Evolutionary conservation across 2,888 invertebrate genomes (phyloP).

Genomic region (Apoda limacodes): DNA sequence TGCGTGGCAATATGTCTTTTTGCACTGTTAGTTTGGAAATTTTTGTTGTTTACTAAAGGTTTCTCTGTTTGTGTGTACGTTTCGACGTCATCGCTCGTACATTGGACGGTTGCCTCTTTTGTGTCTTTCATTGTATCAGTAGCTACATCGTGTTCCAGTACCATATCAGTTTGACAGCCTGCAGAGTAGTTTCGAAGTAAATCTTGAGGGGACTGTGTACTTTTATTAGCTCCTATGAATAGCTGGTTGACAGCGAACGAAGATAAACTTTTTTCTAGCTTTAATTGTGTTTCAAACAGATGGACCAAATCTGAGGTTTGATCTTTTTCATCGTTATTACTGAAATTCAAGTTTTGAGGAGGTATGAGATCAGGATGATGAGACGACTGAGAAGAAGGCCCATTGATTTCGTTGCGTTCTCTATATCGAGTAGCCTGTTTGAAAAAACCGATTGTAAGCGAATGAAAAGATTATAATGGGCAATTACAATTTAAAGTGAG

Average conservation of each 20-base stretch:
- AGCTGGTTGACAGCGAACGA: conserved; percentile 44
- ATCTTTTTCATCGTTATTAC: conserved; percentile 4
- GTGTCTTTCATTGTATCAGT: conserved; percentile 51
- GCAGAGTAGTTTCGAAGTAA: conserved; percentile 39
- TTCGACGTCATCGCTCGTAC: conserved; percentile 36
- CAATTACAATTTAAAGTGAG: no score
- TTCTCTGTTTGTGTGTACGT: conserved; percentile 52
- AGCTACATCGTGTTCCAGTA: conserved; percentile 47
- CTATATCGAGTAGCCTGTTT: conserved; percentile 65
- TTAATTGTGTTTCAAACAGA: conserved; percentile 50
- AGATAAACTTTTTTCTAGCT: conserved; percentile 48
- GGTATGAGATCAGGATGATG: conserved; percentile 38
- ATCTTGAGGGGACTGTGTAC: conserved; percentile 53
- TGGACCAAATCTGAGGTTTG: conserved; percentile 8
- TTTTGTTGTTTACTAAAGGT: conserved; percentile 47
- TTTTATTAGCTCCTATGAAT: conserved; percentile 47
- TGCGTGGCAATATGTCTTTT: conserved; percentile 34
- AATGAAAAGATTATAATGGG: no score
- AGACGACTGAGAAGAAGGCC: conserved; percentile 38
- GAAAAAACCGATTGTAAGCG: conserved; percentile 33
- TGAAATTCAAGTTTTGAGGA: conserved; percentile 13
- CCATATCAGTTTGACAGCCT: conserved; percentile 53
- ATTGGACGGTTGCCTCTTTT: conserved; percentile 49
- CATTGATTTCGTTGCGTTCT: conserved; percentile 50
- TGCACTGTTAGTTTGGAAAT: conserved; percentile 38